Base-by-base conservation (phyloP, 1,140 invertebrate genomes). In the Cherax quadricarinatus region DNA sequence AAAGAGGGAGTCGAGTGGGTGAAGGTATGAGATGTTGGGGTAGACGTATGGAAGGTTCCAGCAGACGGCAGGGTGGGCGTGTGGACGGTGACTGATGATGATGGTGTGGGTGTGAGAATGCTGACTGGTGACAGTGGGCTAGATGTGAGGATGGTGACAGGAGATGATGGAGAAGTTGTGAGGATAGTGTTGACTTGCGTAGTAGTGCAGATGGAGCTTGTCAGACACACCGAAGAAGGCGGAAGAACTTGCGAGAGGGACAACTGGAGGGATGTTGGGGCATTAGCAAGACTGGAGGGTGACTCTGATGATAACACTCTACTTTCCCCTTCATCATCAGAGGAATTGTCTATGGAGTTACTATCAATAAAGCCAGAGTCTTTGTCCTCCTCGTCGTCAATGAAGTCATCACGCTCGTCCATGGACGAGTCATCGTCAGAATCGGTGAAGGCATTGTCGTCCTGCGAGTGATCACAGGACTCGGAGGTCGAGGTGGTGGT, bases 361-460 rank as follows among this genome's bases (percentile, higher is more conserved):
- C 93, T 92, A 70, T 93, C 93, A 88, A 93, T 93, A 89, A 93
- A 93, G 49, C 93, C 93, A 21, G 93, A 93, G 81, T 93, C 93
- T 78, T 93, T 93, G 53, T 93, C 93, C 62, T 93, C 93, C 83
- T 93, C 93, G 73, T 93, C 93, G 57, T 92, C 91, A 80, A 93
- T 92, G 57, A 92, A 92, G 84, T 93, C 91, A 10, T 93, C 93
- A 41, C 83, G 87, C 24, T 93, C 93, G 30, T 89, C 93, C 30
- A 89, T 80, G n/a, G 73, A 87, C 66, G 82, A 79, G 53, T 89
- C 92, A 30, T 93, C 93, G 18, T 92, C 91, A 24, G 86, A 89
- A 10, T 92, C 88, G 49, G 73, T 83, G 78, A 82, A 86, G 84
- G 73, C 60, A 70, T 89, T 84, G 60, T 85, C 60, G n/a, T 78